Conservation (phyloP, 2,888 invertebrate genomes). For the Aphidoletes aphidimyza region DNA sequence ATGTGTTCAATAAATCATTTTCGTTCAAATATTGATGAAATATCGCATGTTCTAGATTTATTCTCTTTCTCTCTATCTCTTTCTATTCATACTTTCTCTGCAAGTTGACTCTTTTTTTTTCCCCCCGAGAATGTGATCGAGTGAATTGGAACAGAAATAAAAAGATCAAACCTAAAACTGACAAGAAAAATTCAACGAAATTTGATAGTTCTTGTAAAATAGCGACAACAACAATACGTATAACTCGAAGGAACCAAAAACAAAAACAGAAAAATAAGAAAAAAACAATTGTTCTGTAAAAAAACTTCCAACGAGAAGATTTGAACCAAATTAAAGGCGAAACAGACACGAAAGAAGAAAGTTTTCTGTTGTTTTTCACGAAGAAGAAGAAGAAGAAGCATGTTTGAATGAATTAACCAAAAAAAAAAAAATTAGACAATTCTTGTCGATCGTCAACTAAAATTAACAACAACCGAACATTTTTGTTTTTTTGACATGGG, state of each 20-base stretch:
- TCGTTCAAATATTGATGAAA: constrained; percentile 33
- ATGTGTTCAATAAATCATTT: constrained; percentile 3
- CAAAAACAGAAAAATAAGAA: background rate
- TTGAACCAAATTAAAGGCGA: background rate
- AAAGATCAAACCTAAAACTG: background rate
- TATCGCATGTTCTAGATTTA: constrained; percentile 20
- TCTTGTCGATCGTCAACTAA: background rate
- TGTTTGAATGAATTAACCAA: background rate
- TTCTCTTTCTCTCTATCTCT: background rate
- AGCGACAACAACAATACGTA: background rate
- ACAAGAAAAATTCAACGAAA: background rate
- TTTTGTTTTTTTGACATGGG: constrained; percentile 15
- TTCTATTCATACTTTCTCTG: background rate
- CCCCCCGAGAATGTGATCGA: background rate
- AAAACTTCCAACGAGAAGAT: background rate
- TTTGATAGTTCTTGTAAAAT: background rate
- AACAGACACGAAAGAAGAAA: background rate
- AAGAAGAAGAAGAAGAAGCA: background rate
- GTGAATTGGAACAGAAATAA: background rate
- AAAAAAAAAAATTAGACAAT: constrained; percentile 2
- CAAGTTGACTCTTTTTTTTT: background rate
- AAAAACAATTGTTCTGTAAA: constrained; percentile 26
- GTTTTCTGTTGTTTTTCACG: no score
- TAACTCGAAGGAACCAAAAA: background rate
- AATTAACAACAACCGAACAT: background rate